Evolutionary conservation across 30 jellyfish, hydroid and myxozoan genomes (phyloP), one percentile per base, ranked within the genome.

Genomic region (Morbakka virulenta): DNA sequence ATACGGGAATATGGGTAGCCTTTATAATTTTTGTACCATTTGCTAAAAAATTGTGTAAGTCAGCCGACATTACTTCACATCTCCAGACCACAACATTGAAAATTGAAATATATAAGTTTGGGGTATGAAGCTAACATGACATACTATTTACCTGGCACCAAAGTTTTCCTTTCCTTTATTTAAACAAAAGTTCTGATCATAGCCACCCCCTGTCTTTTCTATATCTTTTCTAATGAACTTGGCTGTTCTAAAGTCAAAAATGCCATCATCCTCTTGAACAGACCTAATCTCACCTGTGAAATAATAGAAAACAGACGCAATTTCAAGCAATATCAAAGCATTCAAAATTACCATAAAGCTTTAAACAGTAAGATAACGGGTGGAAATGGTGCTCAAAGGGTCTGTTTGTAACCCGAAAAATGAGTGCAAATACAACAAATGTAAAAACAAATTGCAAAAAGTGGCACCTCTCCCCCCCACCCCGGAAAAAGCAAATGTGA

Each of bases 171-270:
- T 52, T n/a, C 68, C 81, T 32, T 63, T 20, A 50, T 84, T 67
- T n/a, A n/a, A n/a, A 77, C 95, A 74, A 48, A 75, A 92, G 24
- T 93, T 84, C 51, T 92, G 96, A 41, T 92, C 98, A 53, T 65
- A 85, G 27, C 96, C 90, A 4, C 72, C 74, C 21, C 83, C 90
- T 6, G 77, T 68, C 29, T 70, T 78, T 48, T 35, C 72, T 20
- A 83, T 36, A 22, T 87, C 91, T 22, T 32, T 76, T 2, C 96
- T 88, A 23, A 91, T 63, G 20, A 30, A 13, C 62, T 84, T 91
- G 14, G 87, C 86, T 24, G 51, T 22, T 23, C 63, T 81, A 32
- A 84, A 91, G 61, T 83, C 95, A 65, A 72, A 79, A 30, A 32
- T 76, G 0, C 86, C 87, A 32, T 69, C 92, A 57, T 83, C 85